phyloP scores from a whole-genome alignment of 2,888 invertebrate species.

The Daptonema setosum region DNA sequence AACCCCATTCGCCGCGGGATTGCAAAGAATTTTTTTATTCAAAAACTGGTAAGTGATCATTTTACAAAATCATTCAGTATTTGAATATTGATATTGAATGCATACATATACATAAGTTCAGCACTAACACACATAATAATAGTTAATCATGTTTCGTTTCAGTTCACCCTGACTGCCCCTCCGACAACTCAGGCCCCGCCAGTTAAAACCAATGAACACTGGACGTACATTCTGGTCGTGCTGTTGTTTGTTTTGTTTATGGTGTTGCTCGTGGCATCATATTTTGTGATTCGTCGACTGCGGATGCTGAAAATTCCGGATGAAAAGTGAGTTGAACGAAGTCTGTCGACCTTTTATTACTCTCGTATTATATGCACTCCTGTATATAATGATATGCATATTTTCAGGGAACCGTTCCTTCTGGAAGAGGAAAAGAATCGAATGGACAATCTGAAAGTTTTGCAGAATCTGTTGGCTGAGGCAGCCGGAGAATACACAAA shows the following conservation, averaged over 20 bases:
- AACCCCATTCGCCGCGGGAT: too few species aligned
- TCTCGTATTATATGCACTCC: too few species aligned
- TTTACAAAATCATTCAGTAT: too few species aligned
- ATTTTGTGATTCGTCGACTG: neutral
- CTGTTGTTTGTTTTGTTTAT: neutral
- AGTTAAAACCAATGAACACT: too few species aligned
- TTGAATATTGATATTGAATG: too few species aligned
- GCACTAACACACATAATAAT: too few species aligned
- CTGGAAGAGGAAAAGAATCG: neutral
- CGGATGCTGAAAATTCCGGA: neutral
- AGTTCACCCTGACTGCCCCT: neutral
- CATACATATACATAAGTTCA: too few species aligned
- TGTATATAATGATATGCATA: too few species aligned
- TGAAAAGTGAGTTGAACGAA: too few species aligned
- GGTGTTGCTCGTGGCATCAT: neutral
- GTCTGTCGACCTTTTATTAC: too few species aligned
- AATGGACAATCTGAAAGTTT: neutral
- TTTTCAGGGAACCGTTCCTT: neutral
- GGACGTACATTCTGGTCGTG: neutral
- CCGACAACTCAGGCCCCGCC: neutral
- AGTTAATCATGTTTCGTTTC: neutral
- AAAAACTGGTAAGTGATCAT: neutral
- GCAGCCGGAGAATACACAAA: neutral
- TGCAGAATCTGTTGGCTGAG: neutral
- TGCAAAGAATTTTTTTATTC: neutral